phyloP scores from a whole-genome alignment of 2,888 invertebrate genomes.

The Ochropleura leucogaster region DNA sequence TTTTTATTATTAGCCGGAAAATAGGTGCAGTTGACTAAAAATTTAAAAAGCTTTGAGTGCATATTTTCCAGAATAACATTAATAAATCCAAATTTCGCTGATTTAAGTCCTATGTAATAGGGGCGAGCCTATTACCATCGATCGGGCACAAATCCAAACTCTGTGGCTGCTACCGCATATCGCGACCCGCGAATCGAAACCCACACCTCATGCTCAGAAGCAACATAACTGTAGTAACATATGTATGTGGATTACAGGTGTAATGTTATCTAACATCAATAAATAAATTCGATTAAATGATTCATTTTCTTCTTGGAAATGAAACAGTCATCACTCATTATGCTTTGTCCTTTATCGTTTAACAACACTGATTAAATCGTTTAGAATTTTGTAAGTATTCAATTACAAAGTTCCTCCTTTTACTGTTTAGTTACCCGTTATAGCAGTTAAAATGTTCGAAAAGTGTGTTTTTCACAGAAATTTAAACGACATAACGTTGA shows the following conservation, averaged over 20 bases:
- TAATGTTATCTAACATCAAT: no score
- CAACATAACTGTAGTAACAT: no score
- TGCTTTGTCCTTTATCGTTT: not conserved
- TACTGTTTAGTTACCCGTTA: not conserved
- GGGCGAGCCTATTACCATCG: no score
- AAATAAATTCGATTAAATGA: not conserved
- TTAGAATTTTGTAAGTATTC: not conserved
- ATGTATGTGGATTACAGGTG: no score
- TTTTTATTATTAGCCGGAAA: not conserved
- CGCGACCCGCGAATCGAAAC: no score
- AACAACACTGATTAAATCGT: not conserved
- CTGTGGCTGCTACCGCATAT: no score
- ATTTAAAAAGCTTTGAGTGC: not conserved
- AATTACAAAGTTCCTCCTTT: not conserved
- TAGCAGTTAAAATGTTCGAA: not conserved
- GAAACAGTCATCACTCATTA: not conserved
- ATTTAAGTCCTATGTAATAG: no score
- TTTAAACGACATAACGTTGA: not conserved
- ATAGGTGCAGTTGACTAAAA: not conserved
- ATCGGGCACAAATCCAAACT: no score
- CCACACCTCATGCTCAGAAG: no score
- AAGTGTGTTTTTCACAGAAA: conserved; percentile 1
- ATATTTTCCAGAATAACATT: not conserved
- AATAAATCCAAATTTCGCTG: no score
- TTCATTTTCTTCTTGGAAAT: not conserved